Evolutionary conservation across 2,888 invertebrate genomes (phyloP), one percentile per base, ranked within the genome.

Genomic region (Dolomedes plantarius): DNA sequence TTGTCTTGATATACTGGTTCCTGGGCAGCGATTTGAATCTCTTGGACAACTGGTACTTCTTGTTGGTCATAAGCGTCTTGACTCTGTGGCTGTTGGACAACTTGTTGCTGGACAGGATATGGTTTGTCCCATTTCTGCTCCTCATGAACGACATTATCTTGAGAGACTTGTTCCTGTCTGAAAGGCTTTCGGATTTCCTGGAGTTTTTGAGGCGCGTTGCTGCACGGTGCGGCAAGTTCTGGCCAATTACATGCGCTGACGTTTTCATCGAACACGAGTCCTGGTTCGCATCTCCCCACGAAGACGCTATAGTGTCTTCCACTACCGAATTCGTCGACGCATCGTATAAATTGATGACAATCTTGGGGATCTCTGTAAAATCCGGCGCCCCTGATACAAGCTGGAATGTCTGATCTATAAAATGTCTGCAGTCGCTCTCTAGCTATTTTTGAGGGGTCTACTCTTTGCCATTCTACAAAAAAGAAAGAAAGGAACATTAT

Each of bases 221-320:
- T 68, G 28, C 87, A 82, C 1, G 87, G 87, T 7, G 81, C 81
- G 23, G 87, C 68, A 11, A 82, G 29, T 16, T 82, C 87, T 1
- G 87, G 87, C 82, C 82, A 87, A 74, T 87, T 87, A 32, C 87
- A 87, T n/a, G 87, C 67, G 19, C 68, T 82, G 2, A 78, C 23
- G n/a, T 77, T 82, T 68, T 87, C 82, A 19, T 87, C 87, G 46
- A 81, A 87, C 9, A 87, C 87, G 11, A 87, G 68, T 13, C 87
- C 87, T 19, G 77, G 77, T 6, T 77, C 67, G 72, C 87, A 87
- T 16, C 74, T 50, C 1, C 73, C 81, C 0, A 64, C 32, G 56
- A 69, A 73, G 1, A 65, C 32, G 19, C n/a, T 82, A 19, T 82
- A 46, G 13, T 41, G 32, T 16, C 56, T 29, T 2, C 77, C 74